Evolutionary conservation across 1,140 invertebrate genomes (phyloP).

Genomic region (Centruroides sculpturatus): DNA sequence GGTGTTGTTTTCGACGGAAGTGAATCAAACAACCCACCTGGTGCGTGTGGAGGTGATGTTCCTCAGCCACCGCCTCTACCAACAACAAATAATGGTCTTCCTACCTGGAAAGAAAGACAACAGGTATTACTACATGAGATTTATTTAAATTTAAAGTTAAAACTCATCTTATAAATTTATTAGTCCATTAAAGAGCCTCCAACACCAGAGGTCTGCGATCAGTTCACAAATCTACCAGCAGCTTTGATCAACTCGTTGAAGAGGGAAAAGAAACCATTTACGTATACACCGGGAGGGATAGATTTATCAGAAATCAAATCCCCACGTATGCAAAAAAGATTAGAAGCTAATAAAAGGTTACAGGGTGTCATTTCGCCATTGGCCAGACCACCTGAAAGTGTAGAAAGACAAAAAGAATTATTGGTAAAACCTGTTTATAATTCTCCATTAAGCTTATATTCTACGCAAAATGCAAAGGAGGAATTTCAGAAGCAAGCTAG

Average conservation of each 20-base stretch:
- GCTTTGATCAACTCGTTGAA: slow-evolving; percentile 86
- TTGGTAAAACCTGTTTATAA: slow-evolving; percentile 11
- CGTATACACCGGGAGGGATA: slow-evolving; percentile 79
- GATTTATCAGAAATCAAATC: slow-evolving; percentile 79
- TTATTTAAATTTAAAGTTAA: too few relatives aligned
- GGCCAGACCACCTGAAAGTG: not conserved
- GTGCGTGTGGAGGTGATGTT: too few relatives aligned
- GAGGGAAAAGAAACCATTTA: slow-evolving; percentile 88
- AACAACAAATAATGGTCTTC: too few relatives aligned
- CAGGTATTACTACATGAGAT: too few relatives aligned
- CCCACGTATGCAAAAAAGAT: slow-evolving; percentile 62
- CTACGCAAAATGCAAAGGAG: slow-evolving; percentile 10
- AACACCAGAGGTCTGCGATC: not conserved
- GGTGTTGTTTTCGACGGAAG: too few relatives aligned
- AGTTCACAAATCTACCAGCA: slow-evolving; percentile 45
- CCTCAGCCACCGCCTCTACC: too few relatives aligned
- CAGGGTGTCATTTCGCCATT: not conserved
- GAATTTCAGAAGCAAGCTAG: slow-evolving; percentile 2
- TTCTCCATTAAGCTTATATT: slow-evolving; percentile 6
- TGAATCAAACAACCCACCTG: too few relatives aligned
- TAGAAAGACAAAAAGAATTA: not conserved
- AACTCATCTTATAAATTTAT: too few relatives aligned
- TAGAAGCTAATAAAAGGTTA: slow-evolving; percentile 9
- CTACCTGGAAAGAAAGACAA: too few relatives aligned
- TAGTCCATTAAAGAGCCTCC: too few relatives aligned